These are phyloP conservation scores for Limonius californicus DNA, from an alignment of 1,140 invertebrate species.

Conservation along the genomic window DNA sequence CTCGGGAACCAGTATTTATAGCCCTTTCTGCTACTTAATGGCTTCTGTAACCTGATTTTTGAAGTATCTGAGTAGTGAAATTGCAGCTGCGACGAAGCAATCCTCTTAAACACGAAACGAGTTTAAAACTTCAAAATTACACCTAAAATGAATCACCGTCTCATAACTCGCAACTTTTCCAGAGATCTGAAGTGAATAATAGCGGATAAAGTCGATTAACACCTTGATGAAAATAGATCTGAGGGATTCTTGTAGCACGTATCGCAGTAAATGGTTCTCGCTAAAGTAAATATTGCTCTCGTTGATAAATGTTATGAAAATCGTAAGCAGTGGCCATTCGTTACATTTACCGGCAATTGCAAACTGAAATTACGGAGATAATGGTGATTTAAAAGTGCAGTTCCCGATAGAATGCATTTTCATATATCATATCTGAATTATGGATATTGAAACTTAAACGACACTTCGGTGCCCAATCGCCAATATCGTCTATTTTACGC, in stretches of 20 bases:
- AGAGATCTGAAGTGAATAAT: conserved; percentile 7
- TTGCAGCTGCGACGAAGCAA: neutral
- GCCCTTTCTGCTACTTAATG: neutral
- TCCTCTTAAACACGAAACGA: conserved; percentile 3
- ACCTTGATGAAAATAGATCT: conserved; percentile 10
- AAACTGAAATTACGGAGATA: neutral
- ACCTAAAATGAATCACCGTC: neutral
- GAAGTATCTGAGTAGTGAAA: conserved; percentile 1
- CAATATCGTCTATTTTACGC: neutral
- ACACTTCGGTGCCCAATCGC: neutral
- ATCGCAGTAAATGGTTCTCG: neutral
- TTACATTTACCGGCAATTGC: conserved; percentile 1
- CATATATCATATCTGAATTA: neutral
- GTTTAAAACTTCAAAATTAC: conserved; percentile 12
- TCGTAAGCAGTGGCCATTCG: neutral
- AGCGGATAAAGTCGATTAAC: conserved; percentile 10
- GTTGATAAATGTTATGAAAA: conserved; percentile 1
- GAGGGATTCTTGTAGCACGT: neutral
- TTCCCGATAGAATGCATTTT: neutral
- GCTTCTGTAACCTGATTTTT: neutral
- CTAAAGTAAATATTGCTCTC: neutral
- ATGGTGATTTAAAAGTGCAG: conserved; percentile 2
- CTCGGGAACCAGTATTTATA: neutral
- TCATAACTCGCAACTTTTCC: conserved; percentile 6
- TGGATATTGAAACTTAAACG: neutral